Conservation (phyloP, 2,888 invertebrate species). For the Hypsopygia costalis region DNA sequence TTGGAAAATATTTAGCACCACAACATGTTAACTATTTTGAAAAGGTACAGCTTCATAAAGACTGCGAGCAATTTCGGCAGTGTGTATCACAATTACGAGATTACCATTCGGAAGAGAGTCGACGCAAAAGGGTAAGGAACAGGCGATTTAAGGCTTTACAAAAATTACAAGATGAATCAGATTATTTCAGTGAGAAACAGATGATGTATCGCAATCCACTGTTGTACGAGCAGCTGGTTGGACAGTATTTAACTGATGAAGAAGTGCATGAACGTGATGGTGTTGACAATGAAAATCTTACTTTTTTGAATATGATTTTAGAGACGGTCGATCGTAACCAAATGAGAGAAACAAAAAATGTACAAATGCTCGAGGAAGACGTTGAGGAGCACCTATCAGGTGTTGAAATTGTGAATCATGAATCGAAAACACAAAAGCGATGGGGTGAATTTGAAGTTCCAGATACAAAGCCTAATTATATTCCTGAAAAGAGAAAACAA, state of each 20-base stretch:
- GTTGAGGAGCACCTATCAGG: slow-evolving; percentile 48
- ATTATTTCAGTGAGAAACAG: slow-evolving; percentile 94
- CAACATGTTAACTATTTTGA: slow-evolving; percentile 87
- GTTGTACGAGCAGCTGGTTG: slow-evolving; percentile 93
- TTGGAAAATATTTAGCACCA: slow-evolving; percentile 85
- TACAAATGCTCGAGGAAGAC: slow-evolving; percentile 82
- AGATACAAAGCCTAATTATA: slow-evolving; percentile 44
- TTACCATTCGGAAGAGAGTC: slow-evolving; percentile 74
- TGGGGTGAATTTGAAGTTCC: slow-evolving; percentile 81
- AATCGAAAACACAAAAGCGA: slow-evolving; percentile 35
- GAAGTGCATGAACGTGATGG: slow-evolving; percentile 85
- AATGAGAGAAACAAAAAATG: slow-evolving; percentile 81
- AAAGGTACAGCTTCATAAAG: slow-evolving; percentile 31
- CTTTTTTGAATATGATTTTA: slow-evolving; percentile 88
- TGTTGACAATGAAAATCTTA: slow-evolving; percentile 76
- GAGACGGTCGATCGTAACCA: slow-evolving; percentile 89
- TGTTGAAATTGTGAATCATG: slow-evolving; percentile 25
- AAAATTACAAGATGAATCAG: slow-evolving; percentile 83
- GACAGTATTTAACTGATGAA: slow-evolving; percentile 89
- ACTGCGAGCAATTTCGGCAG: slow-evolving; percentile 81
- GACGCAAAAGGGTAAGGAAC: slow-evolving; percentile 84
- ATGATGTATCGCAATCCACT: slow-evolving; percentile 96
- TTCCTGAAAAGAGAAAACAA: slow-evolving; percentile 49
- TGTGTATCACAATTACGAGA: slow-evolving; percentile 82
- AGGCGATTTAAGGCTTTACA: slow-evolving; percentile 91